Conservation (phyloP, 1,140 invertebrate species). For the Venustaconcha ellipsiformis region DNA sequence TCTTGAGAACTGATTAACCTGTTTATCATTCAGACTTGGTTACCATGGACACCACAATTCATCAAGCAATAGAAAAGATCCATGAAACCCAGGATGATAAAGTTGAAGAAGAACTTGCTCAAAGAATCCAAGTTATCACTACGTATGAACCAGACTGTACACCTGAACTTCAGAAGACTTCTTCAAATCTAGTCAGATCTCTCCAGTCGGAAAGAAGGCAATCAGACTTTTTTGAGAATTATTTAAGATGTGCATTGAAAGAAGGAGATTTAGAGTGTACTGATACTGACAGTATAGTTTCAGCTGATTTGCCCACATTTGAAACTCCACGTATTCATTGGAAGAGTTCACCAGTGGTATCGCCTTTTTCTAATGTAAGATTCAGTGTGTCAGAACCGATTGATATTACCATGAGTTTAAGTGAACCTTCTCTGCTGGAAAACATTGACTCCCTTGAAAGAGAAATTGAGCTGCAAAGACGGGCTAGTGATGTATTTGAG, state of each 20-base stretch:
- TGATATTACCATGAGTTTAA: slow-evolving; percentile 23
- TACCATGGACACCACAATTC: slow-evolving; percentile 16
- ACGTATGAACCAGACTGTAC: slow-evolving; percentile 1
- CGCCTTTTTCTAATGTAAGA: not conserved
- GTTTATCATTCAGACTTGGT: too few species aligned
- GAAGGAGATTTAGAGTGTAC: not conserved
- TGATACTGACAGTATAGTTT: not conserved
- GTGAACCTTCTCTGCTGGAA: slow-evolving; percentile 14
- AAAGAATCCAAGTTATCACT: not conserved
- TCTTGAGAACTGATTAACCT: slow-evolving; percentile 7
- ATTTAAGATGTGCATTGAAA: slow-evolving; percentile 16
- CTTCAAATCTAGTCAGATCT: slow-evolving; percentile 4
- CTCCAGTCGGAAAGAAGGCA: slow-evolving; percentile 16
- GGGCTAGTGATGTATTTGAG: slow-evolving; percentile 27
- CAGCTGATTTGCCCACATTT: not conserved
- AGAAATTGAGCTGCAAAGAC: not conserved
- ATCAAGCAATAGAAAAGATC: slow-evolving; percentile 3
- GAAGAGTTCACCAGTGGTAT: not conserved
- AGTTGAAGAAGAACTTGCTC: not conserved
- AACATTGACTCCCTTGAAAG: slow-evolving; percentile 6
- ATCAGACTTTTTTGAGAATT: slow-evolving; percentile 28
- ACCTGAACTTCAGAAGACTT: slow-evolving; percentile 15
- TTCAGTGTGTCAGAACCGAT: not conserved
- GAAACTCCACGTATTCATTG: not conserved
- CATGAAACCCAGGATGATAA: not conserved